Percentiles rank a stretch among this genome's conserved stretches.
phyloP scores from a whole-genome alignment of 2,797 vertebrate genomes.

The Cossypha dichroa region DNA sequence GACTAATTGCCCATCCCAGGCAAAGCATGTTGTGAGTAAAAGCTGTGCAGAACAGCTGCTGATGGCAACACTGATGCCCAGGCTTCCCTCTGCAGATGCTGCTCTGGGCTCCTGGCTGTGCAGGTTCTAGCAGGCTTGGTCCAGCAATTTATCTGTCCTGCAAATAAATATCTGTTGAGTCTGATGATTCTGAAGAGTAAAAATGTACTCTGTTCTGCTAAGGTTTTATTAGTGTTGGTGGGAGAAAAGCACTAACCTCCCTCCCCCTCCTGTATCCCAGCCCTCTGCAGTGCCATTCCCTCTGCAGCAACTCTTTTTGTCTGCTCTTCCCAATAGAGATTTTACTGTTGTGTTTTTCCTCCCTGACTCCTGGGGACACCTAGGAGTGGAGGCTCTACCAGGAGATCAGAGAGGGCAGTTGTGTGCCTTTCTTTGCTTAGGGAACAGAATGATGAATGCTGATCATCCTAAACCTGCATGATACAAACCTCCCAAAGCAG shows the following conservation, averaged over 20 bases:
- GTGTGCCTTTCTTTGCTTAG: fast-evolving
- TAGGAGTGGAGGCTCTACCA: not conserved
- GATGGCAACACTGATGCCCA: not conserved
- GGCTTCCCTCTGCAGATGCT: not conserved
- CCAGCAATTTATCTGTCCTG: not conserved
- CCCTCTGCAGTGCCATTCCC: fast-evolving
- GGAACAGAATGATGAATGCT: not conserved
- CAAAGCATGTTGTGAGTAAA: not conserved
- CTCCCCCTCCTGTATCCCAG: not conserved
- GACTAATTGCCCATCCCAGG: not conserved
- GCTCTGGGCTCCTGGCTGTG: not conserved
- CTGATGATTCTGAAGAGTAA: not conserved
- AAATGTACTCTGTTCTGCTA: not conserved
- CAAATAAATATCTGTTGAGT: not conserved
- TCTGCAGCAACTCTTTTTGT: not conserved
- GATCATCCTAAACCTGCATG: not conserved
- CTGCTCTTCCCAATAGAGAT: not conserved
- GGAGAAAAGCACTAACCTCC: not conserved
- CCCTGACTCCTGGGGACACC: not conserved
- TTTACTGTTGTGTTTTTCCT: not conserved
- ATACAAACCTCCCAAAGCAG: not conserved
- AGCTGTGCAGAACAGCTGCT: not conserved
- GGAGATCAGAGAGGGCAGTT: not conserved
- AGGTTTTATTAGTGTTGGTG: not conserved
- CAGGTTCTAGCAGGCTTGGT: not conserved